Evolutionary conservation across 2,888 invertebrate genomes (phyloP), one percentile per base, ranked within the genome.

Genomic region (Pollenia labialis): DNA sequence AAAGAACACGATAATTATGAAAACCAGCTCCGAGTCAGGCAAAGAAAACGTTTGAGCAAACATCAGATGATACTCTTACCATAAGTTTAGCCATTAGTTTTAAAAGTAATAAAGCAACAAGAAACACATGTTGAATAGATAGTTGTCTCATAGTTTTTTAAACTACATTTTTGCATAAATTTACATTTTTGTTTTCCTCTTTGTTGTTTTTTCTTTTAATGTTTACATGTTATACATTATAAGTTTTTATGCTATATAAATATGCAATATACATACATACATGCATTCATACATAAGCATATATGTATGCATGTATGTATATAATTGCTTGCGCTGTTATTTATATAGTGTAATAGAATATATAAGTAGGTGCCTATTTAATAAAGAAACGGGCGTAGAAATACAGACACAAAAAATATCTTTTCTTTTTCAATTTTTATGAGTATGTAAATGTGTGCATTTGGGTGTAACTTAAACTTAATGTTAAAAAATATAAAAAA

Each of bases 71-170:
- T 32, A 32, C 32, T 32, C 32, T 32, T 32, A 32, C 32, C 32
- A 32, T 32, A 4, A 32, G 32, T 52, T n/a, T n/a, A 56, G 18
- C 23, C 58, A 32, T 58, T 32, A 58, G 32, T 58, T 58, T 58
- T 6, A 1, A 44, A 62, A 42, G n/a, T 16, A 62, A 42, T 16
- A 50, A 50, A 50, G 10, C 32, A 50, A 32, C 50, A 48, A 50
- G 23, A 68, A 50, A 68, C 50, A 68, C 50, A 14, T 50, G 68
- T 68, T 68, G 68, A 68, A 68, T 68, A n/a, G 50, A 66, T 18
- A 16, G 56, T 56, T 18, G 44, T 16, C 14, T n/a, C 1, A 9
- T 62, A 9, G 44, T 23, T 23, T 9, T 16, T n/a, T 32, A 32
- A 48, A 23, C 32, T 32, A 50, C n/a, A 11, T 50, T 66, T 66